phyloP scores from a whole-genome alignment of 2,797 vertebrate genomes.

The Phyllotis vaccarum region DNA sequence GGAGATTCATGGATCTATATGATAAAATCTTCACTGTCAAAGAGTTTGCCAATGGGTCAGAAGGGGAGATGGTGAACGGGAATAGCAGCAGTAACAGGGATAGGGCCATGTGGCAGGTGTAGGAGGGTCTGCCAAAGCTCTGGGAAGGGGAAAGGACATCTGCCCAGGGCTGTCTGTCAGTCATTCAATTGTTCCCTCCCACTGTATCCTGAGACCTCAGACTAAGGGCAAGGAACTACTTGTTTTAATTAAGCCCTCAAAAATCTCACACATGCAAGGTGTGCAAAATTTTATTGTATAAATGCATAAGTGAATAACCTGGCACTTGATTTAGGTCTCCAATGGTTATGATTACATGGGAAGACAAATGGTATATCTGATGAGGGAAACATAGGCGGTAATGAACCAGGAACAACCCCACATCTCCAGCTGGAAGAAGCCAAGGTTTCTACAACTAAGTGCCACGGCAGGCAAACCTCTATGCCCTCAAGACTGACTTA shows the following conservation, averaged over 20 bases:
- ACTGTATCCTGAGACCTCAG: not conserved
- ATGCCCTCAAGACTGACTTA: not conserved
- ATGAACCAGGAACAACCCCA: not conserved
- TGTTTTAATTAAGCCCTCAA: not conserved
- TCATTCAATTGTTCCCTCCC: conserved; percentile 1
- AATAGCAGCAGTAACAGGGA: not conserved
- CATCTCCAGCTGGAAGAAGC: not conserved
- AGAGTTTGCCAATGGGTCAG: not conserved
- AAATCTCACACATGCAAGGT: not conserved
- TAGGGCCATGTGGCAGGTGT: not conserved
- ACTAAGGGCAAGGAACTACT: not conserved
- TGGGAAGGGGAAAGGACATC: not conserved
- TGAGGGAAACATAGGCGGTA: not conserved
- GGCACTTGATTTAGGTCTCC: not conserved
- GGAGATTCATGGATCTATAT: not conserved
- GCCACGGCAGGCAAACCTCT: not conserved
- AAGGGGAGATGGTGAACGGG: not conserved
- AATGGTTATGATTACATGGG: not conserved
- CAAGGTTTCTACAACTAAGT: not conserved
- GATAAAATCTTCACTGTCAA: not conserved
- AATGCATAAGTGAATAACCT: conserved; percentile 1
- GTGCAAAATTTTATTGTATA: not conserved
- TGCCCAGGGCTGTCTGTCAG: not conserved
- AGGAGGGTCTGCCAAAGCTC: not conserved
- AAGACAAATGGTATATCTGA: not conserved